Conservation (phyloP, 2,113 vertebrate species). For the Microtus richardsoni region DNA sequence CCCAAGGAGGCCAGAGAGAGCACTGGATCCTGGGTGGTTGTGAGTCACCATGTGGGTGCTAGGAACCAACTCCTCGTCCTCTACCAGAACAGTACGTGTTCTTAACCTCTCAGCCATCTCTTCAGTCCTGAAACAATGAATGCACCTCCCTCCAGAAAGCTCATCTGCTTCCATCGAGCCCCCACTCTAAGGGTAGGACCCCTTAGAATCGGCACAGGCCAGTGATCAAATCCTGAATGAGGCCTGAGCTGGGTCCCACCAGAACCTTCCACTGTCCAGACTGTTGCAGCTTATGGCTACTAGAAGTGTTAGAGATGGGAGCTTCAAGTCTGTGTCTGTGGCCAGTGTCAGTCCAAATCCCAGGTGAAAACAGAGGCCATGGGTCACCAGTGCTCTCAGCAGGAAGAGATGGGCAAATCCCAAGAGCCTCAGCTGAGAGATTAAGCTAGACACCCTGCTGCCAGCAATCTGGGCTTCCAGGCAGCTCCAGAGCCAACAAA, state of each 20-base stretch:
- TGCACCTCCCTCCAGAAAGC: not conserved
- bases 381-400: fast-evolving
- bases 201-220: fast-evolving
- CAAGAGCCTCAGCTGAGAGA: too few relatives aligned
- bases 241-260: too few relatives aligned
- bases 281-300: not conserved
- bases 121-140: not conserved
- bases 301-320: fast-evolving
- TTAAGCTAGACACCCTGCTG: not conserved
- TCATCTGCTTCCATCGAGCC: not conserved
- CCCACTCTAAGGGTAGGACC: not conserved
- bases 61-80: not conserved
- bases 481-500: not conserved
- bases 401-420: not conserved
- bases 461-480: not conserved
- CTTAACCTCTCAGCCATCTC: not conserved
- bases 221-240: not conserved
- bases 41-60: not conserved
- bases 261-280: fast-evolving
- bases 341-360: too few relatives aligned
- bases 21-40: not conserved
- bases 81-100: not conserved
- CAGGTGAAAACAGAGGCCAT: not conserved
- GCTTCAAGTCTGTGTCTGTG: not conserved
- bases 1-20: not conserved